These are phyloP conservation scores for Philopedon plagiatum DNA, from an alignment of 2,888 invertebrate genomes.

Conservation along the genomic window DNA sequence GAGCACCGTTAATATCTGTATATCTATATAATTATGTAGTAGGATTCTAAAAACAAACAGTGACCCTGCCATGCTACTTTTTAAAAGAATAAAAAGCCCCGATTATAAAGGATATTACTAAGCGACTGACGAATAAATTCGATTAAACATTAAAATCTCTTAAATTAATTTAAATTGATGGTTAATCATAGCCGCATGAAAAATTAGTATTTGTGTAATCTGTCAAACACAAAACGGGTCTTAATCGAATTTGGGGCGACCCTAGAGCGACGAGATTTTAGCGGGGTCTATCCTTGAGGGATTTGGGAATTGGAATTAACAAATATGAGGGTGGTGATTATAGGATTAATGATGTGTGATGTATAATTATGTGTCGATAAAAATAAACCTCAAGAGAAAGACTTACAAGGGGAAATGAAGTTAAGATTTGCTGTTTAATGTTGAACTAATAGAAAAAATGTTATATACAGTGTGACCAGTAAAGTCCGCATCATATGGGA, in stretches of 20 bases:
- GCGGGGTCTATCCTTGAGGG: slow-evolving; percentile 43
- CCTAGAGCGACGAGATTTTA: slow-evolving; percentile 30
- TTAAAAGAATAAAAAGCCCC: too few species aligned
- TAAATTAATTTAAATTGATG: slow-evolving; percentile 51
- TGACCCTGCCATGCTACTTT: too few species aligned
- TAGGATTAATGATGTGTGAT: slow-evolving; percentile 47
- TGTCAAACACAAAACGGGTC: slow-evolving; percentile 48
- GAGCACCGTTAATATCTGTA: too few species aligned
- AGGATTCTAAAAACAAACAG: not conserved
- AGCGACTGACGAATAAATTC: slow-evolving; percentile 4
- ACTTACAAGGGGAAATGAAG: not conserved
- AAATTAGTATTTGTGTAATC: slow-evolving; percentile 50
- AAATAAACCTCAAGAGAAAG: slow-evolving; percentile 17
- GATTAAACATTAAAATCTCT: slow-evolving; percentile 16
- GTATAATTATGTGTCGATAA: slow-evolving; percentile 40
- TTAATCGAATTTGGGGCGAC: slow-evolving; percentile 43
- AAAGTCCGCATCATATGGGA: too few species aligned
- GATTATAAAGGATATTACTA: too few species aligned
- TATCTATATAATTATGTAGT: too few species aligned
- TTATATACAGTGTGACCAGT: too few species aligned
- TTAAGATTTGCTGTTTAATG: slow-evolving; percentile 2
- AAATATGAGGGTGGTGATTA: slow-evolving; percentile 50
- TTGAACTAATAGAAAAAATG: too few species aligned
- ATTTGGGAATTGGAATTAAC: slow-evolving; percentile 42
- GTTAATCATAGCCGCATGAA: slow-evolving; percentile 48